Base-by-base conservation (phyloP, 2,888 invertebrate genomes). In the Hirtodrosophila duncani region DNA sequence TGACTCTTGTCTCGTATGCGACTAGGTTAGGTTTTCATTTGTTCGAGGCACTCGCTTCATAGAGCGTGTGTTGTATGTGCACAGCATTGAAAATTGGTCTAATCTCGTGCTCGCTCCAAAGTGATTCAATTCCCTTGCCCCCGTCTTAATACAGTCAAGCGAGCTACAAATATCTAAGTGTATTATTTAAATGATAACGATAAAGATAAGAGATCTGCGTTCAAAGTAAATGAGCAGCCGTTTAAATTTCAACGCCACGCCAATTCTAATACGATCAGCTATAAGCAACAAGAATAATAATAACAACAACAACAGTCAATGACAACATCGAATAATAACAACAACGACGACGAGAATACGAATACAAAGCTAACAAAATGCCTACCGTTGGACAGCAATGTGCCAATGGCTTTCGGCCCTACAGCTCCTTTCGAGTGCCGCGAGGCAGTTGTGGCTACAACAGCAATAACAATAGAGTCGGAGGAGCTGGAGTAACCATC, bases 401-500 rank as follows among this genome's bases (percentile, higher is more conserved):
- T 42, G 63, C 74, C 68, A 67, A 60, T 46, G 72, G 72, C 48
- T 80, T 82, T 60, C 83, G 86, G 67, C 87, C 87, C 29, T 86
- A 87, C 37, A 87, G 87, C 75, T 86, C 87, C 24, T 87, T 87
- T 65, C 82, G 87, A 63, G 81, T 84, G 55, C 68, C 79, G 26
- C 80, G 85, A 48, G 74, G 77, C 60, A 74, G 66, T 67, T 82
- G 79, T 63, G 52, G 59, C 53, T 53, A 49, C 38, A 61, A 41
- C 42, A 56, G 23, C 52, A 58, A 30, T 42, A 56, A 8, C 56
- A 38, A 30, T 17, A 45, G 34, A 57, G 27, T 45, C 49, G 36
- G 39, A 61, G 14, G 50, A 59, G 26, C 27, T 20, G 44, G 26
- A 53, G 36, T 43, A 21, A 23, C 34, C n/a, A n/a, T n/a, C n/a